These are phyloP conservation scores for Cheilosia grossa DNA, from an alignment of 2,888 invertebrate genomes.

Conservation along the genomic window DNA sequence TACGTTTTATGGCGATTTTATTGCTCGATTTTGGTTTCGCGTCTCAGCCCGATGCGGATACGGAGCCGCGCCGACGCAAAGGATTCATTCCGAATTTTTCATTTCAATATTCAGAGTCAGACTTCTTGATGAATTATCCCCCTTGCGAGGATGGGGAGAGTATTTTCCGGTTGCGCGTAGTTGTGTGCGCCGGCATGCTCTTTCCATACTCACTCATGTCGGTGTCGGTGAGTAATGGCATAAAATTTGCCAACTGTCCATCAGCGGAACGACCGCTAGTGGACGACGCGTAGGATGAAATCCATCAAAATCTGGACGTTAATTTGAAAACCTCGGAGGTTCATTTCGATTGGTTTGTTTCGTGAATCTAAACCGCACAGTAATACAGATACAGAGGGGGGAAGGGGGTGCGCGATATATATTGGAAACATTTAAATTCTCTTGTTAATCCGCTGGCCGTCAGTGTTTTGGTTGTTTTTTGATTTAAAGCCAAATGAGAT, in stretches of 20 bases:
- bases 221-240: constrained; percentile 68
- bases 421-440: constrained; percentile 68
- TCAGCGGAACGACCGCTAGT: constrained; percentile 47
- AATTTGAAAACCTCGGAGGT: constrained; percentile 74
- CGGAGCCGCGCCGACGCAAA: constrained; percentile 22
- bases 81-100: constrained; percentile 62
- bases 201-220: background rate
- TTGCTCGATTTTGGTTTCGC: constrained; percentile 44
- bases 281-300: constrained; percentile 73
- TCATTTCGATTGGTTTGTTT: constrained; percentile 70
- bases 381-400: background rate
- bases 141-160: constrained; percentile 40
- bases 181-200: constrained; percentile 10
- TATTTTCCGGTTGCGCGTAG: constrained; percentile 57
- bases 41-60: constrained; percentile 18
- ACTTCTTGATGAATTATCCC: constrained; percentile 69
- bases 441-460: constrained; percentile 54
- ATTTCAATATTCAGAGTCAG: constrained; percentile 69
- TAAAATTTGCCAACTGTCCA: constrained; percentile 73
- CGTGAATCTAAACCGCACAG: constrained; percentile 22
- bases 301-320: constrained; percentile 75
- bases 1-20: constrained; percentile 57
- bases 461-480: constrained; percentile 41
- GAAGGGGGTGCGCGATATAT: constrained; percentile 13
- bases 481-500: constrained; percentile 42